A percentile compares a stretch with the other conserved stretches of the same genome.
These are phyloP conservation scores for Spongilla lacustris DNA, from an alignment of 37 sponge, comb jelly and placozoan genomes.

Conservation along the genomic window DNA sequence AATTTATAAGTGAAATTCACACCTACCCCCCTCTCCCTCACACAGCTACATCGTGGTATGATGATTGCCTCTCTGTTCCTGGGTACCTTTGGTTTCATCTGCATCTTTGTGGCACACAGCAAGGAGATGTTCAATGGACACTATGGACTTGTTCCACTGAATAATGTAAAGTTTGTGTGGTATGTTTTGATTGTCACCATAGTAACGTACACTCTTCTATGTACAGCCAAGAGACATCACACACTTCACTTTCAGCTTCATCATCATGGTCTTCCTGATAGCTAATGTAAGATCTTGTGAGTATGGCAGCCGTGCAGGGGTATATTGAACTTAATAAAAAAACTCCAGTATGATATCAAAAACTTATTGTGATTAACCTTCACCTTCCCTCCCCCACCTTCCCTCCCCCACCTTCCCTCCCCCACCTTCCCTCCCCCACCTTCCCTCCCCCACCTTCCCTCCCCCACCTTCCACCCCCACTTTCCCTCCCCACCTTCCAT, in stretches of 20 bases:
- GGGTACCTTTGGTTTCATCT: not conserved
- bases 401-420: not conserved
- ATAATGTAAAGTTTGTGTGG: not conserved
- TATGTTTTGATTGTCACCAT: not conserved
- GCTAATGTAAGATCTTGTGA: slow-evolving; percentile 11
- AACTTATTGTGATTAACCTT: not conserved
- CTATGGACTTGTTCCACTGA: not conserved
- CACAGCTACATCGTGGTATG: not conserved
- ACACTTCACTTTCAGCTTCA: slow-evolving; percentile 13
- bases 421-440: not conserved
- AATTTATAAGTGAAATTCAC: too few species aligned
- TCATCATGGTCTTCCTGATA: slow-evolving; percentile 15
- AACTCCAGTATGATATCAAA: not conserved
- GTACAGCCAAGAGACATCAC: slow-evolving; percentile 5
- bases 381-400: not conserved
- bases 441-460: not conserved
- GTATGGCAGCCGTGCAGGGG: too few species aligned
- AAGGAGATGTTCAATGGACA: not conserved
- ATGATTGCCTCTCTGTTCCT: not conserved
- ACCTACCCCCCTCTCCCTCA: not conserved
- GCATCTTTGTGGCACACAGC: not conserved
- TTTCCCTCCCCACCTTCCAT: not conserved
- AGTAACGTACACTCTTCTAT: not conserved
- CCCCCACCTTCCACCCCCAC: not conserved
- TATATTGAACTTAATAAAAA: too few species aligned